Conservation (phyloP, 2,113 vertebrate genomes). For the Mastomys natalensis region DNA sequence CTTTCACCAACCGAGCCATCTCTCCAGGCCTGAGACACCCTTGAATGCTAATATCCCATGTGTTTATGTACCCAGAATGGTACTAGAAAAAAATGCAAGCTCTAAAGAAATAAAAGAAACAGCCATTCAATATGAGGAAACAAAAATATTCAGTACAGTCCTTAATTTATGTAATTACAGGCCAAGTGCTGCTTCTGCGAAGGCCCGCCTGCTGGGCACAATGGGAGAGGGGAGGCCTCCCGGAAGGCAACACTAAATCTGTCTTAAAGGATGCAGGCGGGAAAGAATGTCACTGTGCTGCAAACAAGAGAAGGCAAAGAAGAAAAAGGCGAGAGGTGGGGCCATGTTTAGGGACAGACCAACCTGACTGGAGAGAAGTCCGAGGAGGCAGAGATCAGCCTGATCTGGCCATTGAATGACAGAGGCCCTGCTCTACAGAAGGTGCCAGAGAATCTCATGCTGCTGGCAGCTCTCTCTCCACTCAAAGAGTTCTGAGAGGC, state of each 20-base stretch:
- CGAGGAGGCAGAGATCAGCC: neutral
- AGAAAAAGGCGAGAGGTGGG: neutral
- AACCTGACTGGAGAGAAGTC: neutral
- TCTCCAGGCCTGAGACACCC: neutral
- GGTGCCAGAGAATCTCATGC: neutral
- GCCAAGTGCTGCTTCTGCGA: neutral
- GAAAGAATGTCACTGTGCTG: accelerated
- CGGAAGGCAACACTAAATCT: neutral
- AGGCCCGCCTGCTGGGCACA: neutral
- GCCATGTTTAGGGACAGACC: neutral
- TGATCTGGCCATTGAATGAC: neutral
- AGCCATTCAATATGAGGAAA: neutral
- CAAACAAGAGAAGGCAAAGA: neutral
- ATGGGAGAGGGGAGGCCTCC: neutral
- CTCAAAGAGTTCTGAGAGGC: neutral
- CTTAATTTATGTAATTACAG: conserved; percentile 20
- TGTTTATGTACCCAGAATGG: neutral
- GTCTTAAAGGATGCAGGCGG: neutral
- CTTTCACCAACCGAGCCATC: neutral
- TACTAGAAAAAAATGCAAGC: neutral
- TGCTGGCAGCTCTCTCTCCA: neutral
- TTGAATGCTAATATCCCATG: neutral
- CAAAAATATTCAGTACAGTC: neutral
- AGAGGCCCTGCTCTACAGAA: neutral
- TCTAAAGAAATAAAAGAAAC: conserved; percentile 1